Percentiles rank a stretch among this genome's conserved stretches.
Evolutionary conservation across 2,797 vertebrate genomes (phyloP).

Genomic region (Parambassis ranga): DNA sequence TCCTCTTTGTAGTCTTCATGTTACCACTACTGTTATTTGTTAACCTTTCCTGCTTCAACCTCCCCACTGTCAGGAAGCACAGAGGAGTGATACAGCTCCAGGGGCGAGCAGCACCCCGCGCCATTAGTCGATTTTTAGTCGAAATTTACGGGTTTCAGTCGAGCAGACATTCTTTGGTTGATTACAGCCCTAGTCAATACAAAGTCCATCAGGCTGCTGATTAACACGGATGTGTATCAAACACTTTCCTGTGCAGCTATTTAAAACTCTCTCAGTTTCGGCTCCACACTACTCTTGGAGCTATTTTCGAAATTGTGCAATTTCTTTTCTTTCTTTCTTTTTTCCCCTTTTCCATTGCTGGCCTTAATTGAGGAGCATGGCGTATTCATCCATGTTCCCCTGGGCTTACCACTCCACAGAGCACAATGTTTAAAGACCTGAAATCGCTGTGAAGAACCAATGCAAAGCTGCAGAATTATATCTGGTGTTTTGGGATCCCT

Average conservation of each 20-base stretch:
- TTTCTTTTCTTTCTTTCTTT: no score
- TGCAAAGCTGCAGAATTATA: constrained; percentile 48
- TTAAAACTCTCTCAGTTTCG: background rate
- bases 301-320: constrained; percentile 23
- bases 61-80: no score
- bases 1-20: no score
- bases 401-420: constrained; percentile 25
- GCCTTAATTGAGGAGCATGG: constrained; percentile 54
- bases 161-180: no score
- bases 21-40: no score
- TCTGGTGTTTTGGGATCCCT: constrained; percentile 38
- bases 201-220: no score
- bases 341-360: background rate
- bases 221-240: background rate
- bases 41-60: no score
- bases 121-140: no score
- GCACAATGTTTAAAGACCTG: constrained; percentile 43
- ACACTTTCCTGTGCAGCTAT: background rate
- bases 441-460: constrained; percentile 45
- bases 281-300: constrained; percentile 21
- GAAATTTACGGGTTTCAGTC: no score
- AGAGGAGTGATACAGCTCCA: no score
- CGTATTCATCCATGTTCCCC: constrained; percentile 47
- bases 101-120: no score
- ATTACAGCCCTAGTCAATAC: no score